These are phyloP conservation scores for Ochlodes sylvanus DNA, from an alignment of 2,888 invertebrate species.

Conservation along the genomic window DNA sequence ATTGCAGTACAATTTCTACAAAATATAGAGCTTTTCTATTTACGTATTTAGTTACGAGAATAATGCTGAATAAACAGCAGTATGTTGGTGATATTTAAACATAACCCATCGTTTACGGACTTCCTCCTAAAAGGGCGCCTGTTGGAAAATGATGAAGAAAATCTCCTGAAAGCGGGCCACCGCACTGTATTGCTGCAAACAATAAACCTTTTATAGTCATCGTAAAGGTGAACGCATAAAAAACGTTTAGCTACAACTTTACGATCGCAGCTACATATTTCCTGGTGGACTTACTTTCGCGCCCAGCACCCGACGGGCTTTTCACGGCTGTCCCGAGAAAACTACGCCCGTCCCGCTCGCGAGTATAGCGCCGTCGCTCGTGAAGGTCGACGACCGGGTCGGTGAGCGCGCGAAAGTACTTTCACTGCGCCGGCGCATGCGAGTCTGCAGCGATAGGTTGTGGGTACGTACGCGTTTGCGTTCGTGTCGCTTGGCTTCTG, in stretches of 20 bases:
- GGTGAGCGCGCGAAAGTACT: conserved; percentile 83
- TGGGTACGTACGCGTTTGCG: conserved; percentile 66
- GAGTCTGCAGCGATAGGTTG: conserved; percentile 65
- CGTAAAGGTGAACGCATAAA: conserved; percentile 73
- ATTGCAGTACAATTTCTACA: not conserved
- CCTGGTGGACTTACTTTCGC: conserved; percentile 76
- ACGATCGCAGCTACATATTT: conserved; percentile 70
- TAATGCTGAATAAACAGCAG: not conserved
- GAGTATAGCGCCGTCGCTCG: conserved; percentile 53
- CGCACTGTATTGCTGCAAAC: conserved; percentile 42
- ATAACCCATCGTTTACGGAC: not conserved
- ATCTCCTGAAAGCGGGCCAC: conserved; percentile 40
- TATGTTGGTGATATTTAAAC: conserved; percentile 9
- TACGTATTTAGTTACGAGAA: not conserved
- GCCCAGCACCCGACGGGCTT: conserved; percentile 63
- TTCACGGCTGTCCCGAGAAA: conserved; percentile 76
- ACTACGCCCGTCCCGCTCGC: conserved; percentile 62
- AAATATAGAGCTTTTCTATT: not conserved
- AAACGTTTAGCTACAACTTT: conserved; percentile 64
- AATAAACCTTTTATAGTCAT: conserved; percentile 65
- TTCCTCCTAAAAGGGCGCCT: conserved; percentile 21
- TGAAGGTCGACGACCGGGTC: conserved; percentile 81
- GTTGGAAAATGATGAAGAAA: conserved; percentile 42
- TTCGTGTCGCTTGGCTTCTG: conserved; percentile 59
- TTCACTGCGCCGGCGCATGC: conserved; percentile 80